A percentile compares a stretch with the other conserved stretches of the same genome.
Evolutionary conservation across 2,113 vertebrate species (phyloP).

Genomic region (Lophochroa leadbeateri): DNA sequence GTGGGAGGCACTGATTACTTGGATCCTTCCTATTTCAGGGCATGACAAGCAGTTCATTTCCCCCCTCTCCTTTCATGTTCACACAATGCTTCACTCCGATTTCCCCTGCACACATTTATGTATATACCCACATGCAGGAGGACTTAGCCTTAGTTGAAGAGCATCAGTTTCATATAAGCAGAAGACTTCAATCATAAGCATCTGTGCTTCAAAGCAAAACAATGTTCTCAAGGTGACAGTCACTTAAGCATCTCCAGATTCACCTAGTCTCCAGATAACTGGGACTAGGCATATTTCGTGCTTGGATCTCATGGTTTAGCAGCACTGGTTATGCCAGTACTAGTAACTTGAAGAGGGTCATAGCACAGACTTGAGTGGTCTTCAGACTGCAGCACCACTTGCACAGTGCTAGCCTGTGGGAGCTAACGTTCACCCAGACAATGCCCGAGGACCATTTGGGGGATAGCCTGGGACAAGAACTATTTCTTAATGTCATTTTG

Average conservation of each 20-base stretch:
- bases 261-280: neutral
- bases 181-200: neutral
- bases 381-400: neutral
- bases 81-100: neutral
- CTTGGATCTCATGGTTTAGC: neutral
- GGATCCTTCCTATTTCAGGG: neutral
- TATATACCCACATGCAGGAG: no score
- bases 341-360: neutral
- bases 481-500: neutral
- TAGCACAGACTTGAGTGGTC: neutral
- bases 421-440: neutral
- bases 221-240: neutral
- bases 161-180: neutral
- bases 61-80: neutral
- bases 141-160: neutral
- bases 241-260: neutral
- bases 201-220: neutral
- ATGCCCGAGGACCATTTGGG: neutral
- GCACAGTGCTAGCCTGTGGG: neutral
- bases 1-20: slow-evolving; percentile 8
- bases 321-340: neutral
- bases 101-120: neutral
- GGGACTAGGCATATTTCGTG: neutral
- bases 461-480: neutral
- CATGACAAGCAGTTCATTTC: neutral